Evolutionary conservation across 2,113 vertebrate species (phyloP).

Genomic region (Pachypanchax playfairii): DNA sequence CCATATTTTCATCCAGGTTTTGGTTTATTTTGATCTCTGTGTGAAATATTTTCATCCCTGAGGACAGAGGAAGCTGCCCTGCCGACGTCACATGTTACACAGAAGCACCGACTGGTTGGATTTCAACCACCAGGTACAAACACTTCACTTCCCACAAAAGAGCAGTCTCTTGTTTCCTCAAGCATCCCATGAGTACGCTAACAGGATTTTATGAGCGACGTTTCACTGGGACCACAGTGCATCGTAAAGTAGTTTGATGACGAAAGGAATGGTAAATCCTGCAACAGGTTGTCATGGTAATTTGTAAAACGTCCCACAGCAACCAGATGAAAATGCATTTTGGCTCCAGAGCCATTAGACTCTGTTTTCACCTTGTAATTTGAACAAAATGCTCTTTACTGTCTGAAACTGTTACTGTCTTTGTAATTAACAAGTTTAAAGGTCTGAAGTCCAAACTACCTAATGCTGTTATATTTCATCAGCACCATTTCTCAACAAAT

Average conservation of each 20-base stretch:
- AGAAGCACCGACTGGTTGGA: constrained; percentile 15
- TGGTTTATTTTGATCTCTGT: background rate
- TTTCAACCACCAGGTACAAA: constrained; percentile 41
- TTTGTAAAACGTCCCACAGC: too few species aligned
- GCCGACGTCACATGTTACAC: constrained; percentile 23
- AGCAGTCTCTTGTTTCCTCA: constrained; percentile 1
- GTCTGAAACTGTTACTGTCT: constrained; percentile 54
- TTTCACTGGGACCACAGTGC: constrained; percentile 24
- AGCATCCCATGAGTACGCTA: background rate
- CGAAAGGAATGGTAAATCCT: constrained; percentile 23
- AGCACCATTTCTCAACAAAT: constrained; percentile 17
- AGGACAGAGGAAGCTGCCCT: background rate
- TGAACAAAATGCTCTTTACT: constrained; percentile 45
- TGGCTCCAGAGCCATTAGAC: constrained; percentile 35
- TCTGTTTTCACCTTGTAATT: constrained; percentile 50
- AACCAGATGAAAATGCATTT: constrained; percentile 51
- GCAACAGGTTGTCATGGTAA: constrained; percentile 61
- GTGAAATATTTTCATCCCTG: constrained; percentile 16
- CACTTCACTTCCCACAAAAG: constrained; percentile 20
- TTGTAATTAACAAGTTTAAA: constrained; percentile 44
- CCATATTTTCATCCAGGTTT: background rate
- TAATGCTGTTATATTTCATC: constrained; percentile 21
- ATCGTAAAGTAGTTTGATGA: constrained; percentile 54
- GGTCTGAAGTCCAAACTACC: constrained; percentile 32
- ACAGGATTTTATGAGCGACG: constrained; percentile 35